Evolutionary conservation across 2,113 vertebrate species (phyloP), one percentile per base, ranked within the genome.

Genomic region (Cynocephalus volans): DNA sequence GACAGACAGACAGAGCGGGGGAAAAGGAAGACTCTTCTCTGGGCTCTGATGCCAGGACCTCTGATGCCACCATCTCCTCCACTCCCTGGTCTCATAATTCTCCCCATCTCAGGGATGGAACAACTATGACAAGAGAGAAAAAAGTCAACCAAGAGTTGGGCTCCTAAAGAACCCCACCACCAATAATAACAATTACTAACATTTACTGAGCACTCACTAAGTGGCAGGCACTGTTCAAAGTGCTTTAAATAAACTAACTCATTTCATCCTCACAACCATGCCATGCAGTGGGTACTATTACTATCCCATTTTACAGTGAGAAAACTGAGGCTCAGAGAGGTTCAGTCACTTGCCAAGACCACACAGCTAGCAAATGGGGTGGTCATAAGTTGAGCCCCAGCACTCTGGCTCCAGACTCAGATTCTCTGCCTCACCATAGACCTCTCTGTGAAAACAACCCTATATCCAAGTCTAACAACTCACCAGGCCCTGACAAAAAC

Each of bases 301-400:
- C 56, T 10, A 15, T 54, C 60, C 70, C 72, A 33, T 33, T 69
- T 72, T 12, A 72, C 70, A 72, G 54, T 5, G 41, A 67, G 60
- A 11, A 93, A 80, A 84, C 80, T 24, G 67, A 94, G 87, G 73
- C 72, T 88, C n/a, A 50, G 52, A 69, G 56, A 86, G 54, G 33
- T 41, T 45, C 28, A 1, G 41, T 24, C 69, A 14, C 26, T 89
- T 23, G 93, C 93, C 64, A 73, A 95, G 76, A 58, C 56, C 80
- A 75, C 73, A 84, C 26, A 75, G 90, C 54, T 5, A 48, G 31
- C 4, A 56, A 24, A 23, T 12, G 14, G 5, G 11, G 36, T 36
- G 8, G 0, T 41, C 93, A 60, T 12, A 52, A 33, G 11, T 2
- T 17, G 45, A 84, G 41, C n/a, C 50, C 28, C 36, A 24, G 75